Percentiles rank a stretch among this genome's conserved stretches.
These are phyloP conservation scores for Onychostoma macrolepis DNA, from an alignment of 2,113 vertebrate species.

Conservation along the genomic window DNA sequence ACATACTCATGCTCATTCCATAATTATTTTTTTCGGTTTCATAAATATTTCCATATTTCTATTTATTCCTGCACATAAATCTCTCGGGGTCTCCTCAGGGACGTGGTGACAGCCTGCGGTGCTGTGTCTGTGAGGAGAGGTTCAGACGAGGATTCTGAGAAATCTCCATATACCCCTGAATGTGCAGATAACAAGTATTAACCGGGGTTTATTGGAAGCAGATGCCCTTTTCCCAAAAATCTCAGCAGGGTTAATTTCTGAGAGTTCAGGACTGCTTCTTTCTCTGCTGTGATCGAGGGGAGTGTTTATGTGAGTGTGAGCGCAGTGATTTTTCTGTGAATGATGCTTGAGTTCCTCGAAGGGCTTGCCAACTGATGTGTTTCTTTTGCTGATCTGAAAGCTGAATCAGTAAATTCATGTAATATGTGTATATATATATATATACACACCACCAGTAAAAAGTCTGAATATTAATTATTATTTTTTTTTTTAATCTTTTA, in stretches of 20 bases:
- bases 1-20: neutral
- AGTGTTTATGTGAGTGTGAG: conserved; percentile 7
- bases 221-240: conserved; percentile 45
- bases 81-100: neutral
- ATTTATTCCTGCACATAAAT: conserved; percentile 22
- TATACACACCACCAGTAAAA: too few species aligned
- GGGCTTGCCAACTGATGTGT: conserved; percentile 2
- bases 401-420: neutral
- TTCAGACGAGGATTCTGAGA: conserved; percentile 40
- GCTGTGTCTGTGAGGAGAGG: neutral
- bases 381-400: conserved; percentile 2
- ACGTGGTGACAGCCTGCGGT: neutral
- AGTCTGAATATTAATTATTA: too few species aligned
- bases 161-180: conserved; percentile 31
- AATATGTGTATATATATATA: neutral
- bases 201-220: conserved; percentile 42
- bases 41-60: neutral
- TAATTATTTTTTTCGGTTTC: neutral
- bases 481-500: too few species aligned
- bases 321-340: conserved; percentile 23
- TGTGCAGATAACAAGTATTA: conserved; percentile 46
- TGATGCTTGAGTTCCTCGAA: conserved; percentile 39
- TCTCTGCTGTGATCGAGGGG: neutral
- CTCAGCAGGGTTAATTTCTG: conserved; percentile 31
- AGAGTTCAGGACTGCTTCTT: neutral